Evolutionary conservation across 1,140 invertebrate genomes (phyloP), one percentile per base, ranked within the genome.

Genomic region (Xylocopa sonorina): DNA sequence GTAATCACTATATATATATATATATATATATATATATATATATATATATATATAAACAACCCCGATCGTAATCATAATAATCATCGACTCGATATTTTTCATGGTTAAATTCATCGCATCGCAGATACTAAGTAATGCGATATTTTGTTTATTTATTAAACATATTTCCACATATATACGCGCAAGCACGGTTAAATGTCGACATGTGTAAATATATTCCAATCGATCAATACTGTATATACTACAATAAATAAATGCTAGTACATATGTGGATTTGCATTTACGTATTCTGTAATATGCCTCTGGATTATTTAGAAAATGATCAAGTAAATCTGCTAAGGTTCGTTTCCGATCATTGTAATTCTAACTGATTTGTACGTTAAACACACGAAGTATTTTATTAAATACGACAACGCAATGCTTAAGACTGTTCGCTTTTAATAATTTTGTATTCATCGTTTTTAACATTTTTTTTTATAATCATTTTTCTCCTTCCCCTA

Each of bases 231-330:
- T 67, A 68, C 74, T 83, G 75, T 83, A 83, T 18, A 78, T 67
- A 82, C 16, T 34, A 73, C 51, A 83, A 83, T 83, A 83, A 83
- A 83, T 46, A 32, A 51, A 27, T 78, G 53, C 62, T 68, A n/a
- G n/a, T n/a, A n/a, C n/a, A n/a, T n/a, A 73, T 50, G 50, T 62
- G 68, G 9, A 73, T 46, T 24, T 41, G 46, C 3, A 50, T 64
- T 46, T 38, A 18, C 1, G 29, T 67, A 21, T 62, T 43, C 27
- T n/a, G 3, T 24, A 60, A 58, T n/a, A n/a, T n/a, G 24, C 14
- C 41, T 58, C 21, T 29, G 21, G n/a, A 57, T 43, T 43, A 27
- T 21, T 29, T 3, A 14, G 6, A n/a, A 27, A 16, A 7, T 29
- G 10, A 29, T 57, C 0, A 6, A 1, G 12, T 38, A 51, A 51